These are phyloP conservation scores for Peromyscus maniculatus DNA, from an alignment of 2,113 vertebrate genomes.

Conservation along the genomic window DNA sequence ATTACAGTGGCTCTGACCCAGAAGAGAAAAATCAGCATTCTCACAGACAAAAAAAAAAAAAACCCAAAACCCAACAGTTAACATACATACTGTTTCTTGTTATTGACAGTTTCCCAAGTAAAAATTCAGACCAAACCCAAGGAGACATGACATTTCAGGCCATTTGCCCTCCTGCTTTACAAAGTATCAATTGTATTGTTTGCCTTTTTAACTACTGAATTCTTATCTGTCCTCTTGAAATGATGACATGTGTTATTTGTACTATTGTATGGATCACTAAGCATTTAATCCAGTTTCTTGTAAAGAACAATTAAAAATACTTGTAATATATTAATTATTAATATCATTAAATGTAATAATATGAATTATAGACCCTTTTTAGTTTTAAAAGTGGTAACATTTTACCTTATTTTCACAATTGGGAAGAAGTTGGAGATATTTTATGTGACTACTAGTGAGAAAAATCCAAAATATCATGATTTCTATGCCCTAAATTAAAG, in stretches of 20 bases:
- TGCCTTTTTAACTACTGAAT: neutral
- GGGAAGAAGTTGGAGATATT: neutral
- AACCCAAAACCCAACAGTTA: neutral
- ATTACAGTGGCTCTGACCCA: neutral
- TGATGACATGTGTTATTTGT: neutral
- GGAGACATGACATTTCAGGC: accelerated
- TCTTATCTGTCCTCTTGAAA: neutral
- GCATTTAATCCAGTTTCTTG: neutral
- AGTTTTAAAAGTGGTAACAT: neutral
- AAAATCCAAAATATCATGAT: neutral
- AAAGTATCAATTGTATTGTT: neutral
- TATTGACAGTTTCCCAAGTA: neutral
- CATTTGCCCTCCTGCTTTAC: neutral
- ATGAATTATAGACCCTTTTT: neutral
- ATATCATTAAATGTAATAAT: no score
- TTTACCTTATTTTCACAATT: neutral
- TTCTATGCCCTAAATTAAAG: neutral
- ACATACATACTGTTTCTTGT: no score
- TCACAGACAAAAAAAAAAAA: neutral
- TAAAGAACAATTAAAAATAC: neutral
- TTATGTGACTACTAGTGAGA: neutral
- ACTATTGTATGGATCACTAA: neutral
- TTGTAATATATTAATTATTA: neutral
- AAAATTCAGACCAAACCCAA: neutral
- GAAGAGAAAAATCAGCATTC: neutral